Base-by-base conservation (phyloP, 64 coral and sea anemone genomes). In the Pocillopora damicornis region DNA sequence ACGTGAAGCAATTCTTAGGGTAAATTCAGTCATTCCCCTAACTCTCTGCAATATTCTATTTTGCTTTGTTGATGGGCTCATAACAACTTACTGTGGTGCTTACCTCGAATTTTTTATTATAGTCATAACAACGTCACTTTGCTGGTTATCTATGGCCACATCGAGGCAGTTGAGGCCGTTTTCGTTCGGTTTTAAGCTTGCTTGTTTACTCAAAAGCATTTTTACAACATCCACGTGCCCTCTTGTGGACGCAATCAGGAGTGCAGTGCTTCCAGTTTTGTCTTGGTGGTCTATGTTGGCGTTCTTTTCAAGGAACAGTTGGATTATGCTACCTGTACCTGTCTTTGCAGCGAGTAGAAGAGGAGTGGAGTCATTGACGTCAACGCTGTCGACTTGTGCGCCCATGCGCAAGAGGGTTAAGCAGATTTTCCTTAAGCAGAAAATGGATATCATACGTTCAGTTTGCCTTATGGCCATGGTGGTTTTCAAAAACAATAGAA, bases 281-380 rank as follows among this genome's bases (percentile, higher is more conserved):
- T 95, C 81, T 25, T 66, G 56, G 15, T 76, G 51, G 18, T 89
- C 82, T 35, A 95, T 76, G 37, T 84, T 75, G 57, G 76, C 89
- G 20, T 92, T 73, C 12, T 75, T 61, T 35, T 91, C 75, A 1
- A 95, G 81, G 37, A 95, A 62, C 58, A 89, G 38, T 23, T 76
- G 56, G 10, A 74, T 65, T 22, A 76, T 37, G 18, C 75, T 61
- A 22, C 18, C 60, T 73, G 85, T 76, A 60, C 94, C 94, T 26
- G 25, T 79, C 86, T 92, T 95, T 20, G 84, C 82, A 57, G 94
- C 90, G 66, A 83, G 92, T 86, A 92, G 80, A 36, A 95, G 45
- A 30, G 94, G 94, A 63, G 94, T 95, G 87, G 90, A 92, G 87
- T 90, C 86, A 73, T 95, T 61, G 16, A 16, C 1, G 63, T 95